Conservation (phyloP, 2,888 invertebrate species). For the Plebejus melissa region DNA sequence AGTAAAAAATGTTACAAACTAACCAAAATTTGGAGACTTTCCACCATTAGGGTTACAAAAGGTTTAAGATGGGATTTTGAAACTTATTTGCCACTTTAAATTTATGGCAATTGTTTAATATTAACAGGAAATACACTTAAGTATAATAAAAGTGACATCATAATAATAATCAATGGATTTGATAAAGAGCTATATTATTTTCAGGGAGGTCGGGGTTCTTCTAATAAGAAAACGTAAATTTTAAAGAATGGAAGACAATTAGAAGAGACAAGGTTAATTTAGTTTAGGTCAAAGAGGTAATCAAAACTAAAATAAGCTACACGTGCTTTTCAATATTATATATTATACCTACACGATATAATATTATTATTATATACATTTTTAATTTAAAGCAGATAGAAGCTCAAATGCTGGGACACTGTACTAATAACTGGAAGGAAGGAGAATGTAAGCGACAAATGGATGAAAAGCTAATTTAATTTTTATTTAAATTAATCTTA, state of each 20-base stretch:
- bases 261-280: constrained; percentile 18
- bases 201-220: background rate
- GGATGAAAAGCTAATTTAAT: background rate
- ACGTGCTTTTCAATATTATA: background rate
- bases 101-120: background rate
- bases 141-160: background rate
- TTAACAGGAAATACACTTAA: background rate
- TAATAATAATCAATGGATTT: background rate
- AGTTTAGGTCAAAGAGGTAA: background rate
- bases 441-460: background rate
- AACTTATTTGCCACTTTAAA: background rate
- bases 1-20: background rate
- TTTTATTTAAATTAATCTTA: too few species aligned
- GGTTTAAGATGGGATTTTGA: background rate
- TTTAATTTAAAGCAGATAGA: background rate
- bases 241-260: constrained; percentile 30
- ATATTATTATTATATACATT: background rate
- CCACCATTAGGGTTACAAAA: background rate
- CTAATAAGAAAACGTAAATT: constrained; percentile 21
- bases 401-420: background rate
- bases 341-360: background rate
- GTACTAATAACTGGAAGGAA: background rate
- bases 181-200: background rate
- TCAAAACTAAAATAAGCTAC: background rate
- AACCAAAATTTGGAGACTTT: background rate